phyloP scores from a whole-genome alignment of 2,113 vertebrate genomes.

The Orientallactaga bullata region DNA sequence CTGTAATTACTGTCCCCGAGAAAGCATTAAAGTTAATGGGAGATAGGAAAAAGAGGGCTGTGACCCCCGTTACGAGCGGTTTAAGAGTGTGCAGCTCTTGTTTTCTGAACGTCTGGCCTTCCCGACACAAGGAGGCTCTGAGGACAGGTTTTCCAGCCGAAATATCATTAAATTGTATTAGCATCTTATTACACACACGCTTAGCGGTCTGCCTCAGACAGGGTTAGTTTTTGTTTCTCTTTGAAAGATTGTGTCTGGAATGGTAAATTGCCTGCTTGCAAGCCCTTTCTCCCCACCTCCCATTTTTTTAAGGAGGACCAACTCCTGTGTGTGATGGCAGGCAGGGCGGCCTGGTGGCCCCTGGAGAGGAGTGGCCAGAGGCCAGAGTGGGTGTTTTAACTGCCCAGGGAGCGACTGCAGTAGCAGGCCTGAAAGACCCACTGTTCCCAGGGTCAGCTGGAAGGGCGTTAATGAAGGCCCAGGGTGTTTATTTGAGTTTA shows the following conservation, averaged over 20 bases:
- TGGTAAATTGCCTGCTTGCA: conserved; percentile 80
- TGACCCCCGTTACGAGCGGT: conserved; percentile 68
- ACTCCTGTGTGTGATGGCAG: conserved; percentile 76
- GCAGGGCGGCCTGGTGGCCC: conserved; percentile 72
- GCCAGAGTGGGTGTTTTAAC: conserved; percentile 81
- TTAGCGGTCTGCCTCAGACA: conserved; percentile 81
- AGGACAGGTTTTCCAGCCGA: conserved; percentile 83
- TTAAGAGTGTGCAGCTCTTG: conserved; percentile 70
- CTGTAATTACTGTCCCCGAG: conserved; percentile 63
- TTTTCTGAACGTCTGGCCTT: conserved; percentile 82
- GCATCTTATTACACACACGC: conserved; percentile 84
- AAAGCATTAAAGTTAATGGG: conserved; percentile 83
- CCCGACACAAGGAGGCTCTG: conserved; percentile 79
- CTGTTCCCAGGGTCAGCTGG: conserved; percentile 81
- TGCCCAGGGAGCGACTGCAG: conserved; percentile 68
- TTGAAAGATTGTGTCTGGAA: conserved; percentile 83
- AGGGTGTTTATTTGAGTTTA: conserved; percentile 82
- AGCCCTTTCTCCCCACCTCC: neutral
- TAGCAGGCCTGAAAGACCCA: conserved; percentile 76
- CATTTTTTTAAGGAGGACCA: conserved; percentile 30
- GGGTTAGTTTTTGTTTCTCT: conserved; percentile 83
- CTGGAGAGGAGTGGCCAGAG: conserved; percentile 71
- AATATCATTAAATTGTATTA: conserved; percentile 86
- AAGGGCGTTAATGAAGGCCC: conserved; percentile 78
- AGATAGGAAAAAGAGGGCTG: conserved; percentile 73